A percentile compares a stretch with the other conserved stretches of the same genome.
phyloP scores from a whole-genome alignment of 2,113 vertebrate genomes.

The Oryzias javanicus region DNA sequence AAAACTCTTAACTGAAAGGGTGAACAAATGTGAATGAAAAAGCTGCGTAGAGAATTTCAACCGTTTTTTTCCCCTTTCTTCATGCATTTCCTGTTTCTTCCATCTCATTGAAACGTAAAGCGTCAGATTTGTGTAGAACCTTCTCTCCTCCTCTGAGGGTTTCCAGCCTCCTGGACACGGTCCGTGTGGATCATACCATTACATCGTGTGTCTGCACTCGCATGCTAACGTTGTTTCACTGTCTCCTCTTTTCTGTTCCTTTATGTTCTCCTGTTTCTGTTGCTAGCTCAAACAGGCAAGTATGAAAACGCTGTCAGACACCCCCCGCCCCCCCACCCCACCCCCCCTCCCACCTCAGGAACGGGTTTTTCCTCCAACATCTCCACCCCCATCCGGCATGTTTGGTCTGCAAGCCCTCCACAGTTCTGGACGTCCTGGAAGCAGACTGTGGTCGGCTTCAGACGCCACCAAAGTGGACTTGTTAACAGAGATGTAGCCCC shows the following conservation, averaged over 20 bases:
- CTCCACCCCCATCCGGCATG: conserved; percentile 57
- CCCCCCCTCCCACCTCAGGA: conserved; percentile 13
- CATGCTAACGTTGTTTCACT: conserved; percentile 66
- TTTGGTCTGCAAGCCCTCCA: conserved; percentile 25
- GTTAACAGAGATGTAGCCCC: conserved; percentile 4
- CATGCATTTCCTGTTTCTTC: conserved; percentile 5
- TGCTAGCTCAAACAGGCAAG: conserved; percentile 83
- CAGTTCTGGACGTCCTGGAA: conserved; percentile 9
- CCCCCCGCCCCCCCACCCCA: conserved; percentile 1
- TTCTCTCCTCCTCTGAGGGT: conserved; percentile 8
- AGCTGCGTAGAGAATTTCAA: too few species aligned
- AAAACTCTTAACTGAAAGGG: too few species aligned
- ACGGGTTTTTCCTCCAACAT: conserved; percentile 27
- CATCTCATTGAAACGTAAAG: background rate
- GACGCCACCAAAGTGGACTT: conserved; percentile 5
- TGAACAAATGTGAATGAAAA: too few species aligned
- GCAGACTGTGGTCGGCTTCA: conserved; percentile 19
- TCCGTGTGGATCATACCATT: conserved; percentile 24
- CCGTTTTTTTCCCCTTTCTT: background rate
- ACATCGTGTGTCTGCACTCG: conserved; percentile 51
- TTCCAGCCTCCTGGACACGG: conserved; percentile 25
- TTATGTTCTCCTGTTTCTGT: conserved; percentile 61
- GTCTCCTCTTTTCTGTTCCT: conserved; percentile 70
- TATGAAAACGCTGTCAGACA: conserved; percentile 67
- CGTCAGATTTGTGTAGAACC: too few species aligned